Conservation (phyloP, 1,140 invertebrate species). For the Calephelis virginiensis region DNA sequence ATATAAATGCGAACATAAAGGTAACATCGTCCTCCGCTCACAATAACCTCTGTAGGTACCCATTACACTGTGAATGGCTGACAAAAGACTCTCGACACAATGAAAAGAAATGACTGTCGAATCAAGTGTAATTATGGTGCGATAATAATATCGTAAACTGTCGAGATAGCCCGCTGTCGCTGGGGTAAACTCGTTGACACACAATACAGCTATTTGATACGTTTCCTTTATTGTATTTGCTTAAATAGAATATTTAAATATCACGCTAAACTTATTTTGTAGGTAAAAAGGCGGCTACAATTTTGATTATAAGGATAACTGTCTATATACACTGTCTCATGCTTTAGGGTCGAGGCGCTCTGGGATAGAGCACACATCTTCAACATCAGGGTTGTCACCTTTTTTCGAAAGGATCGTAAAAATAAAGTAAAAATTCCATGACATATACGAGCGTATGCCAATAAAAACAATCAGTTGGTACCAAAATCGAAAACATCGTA, state of each 20-base stretch:
- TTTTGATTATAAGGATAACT: too few relatives aligned
- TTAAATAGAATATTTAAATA: background rate
- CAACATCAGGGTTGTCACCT: too few relatives aligned
- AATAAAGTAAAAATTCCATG: too few relatives aligned
- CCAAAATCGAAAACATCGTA: too few relatives aligned
- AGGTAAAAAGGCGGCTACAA: too few relatives aligned
- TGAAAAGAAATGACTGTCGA: conserved; percentile 29
- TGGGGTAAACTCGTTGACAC: conserved; percentile 11
- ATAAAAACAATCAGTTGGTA: too few relatives aligned
- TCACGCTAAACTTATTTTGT: background rate
- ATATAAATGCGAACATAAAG: conserved; percentile 31
- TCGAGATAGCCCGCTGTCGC: conserved; percentile 22
- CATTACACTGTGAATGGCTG: conserved; percentile 39
- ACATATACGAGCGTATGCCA: too few relatives aligned
- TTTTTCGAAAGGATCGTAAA: too few relatives aligned
- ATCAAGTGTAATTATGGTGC: conserved; percentile 39
- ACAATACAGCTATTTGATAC: conserved; percentile 7
- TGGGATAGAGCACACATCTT: too few relatives aligned
- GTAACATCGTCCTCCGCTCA: conserved; percentile 25
- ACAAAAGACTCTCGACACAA: conserved; percentile 42
- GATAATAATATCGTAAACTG: conserved; percentile 22
- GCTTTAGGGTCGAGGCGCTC: too few relatives aligned
- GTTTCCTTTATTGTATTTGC: background rate
- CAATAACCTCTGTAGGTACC: conserved; percentile 36
- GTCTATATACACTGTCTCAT: too few relatives aligned